These are phyloP conservation scores for Apomyelois bistriatella DNA, from an alignment of 2,888 invertebrate species.

Conservation along the genomic window DNA sequence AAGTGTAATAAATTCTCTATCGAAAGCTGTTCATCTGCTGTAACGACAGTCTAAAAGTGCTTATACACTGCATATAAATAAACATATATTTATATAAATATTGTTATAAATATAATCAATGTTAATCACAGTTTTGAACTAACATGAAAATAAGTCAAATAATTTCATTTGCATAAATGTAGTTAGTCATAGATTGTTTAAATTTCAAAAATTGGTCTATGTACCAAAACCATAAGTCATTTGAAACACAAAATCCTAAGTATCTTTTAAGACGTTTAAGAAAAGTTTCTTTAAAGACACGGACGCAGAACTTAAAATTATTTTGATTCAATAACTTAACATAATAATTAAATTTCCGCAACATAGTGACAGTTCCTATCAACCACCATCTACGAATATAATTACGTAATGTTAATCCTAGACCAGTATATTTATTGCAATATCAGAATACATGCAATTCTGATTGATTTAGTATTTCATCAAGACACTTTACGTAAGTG, in stretches of 20 bases:
- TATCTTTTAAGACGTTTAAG: no score
- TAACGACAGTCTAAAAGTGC: constrained; percentile 8
- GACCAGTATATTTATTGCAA: constrained; percentile 10
- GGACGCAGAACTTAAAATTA: not conserved
- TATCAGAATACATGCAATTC: constrained; percentile 6
- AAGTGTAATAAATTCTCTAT: constrained; percentile 32
- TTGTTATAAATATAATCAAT: no score
- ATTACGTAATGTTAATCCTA: constrained; percentile 4
- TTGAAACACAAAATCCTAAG: no score
- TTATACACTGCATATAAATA: not conserved
- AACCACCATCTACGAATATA: not conserved
- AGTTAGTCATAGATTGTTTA: no score
- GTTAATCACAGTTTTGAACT: no score
- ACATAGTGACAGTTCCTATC: constrained; percentile 2
- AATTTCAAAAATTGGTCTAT: no score
- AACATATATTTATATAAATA: not conserved
- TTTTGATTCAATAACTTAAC: not conserved
- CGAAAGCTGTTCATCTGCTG: constrained; percentile 31
- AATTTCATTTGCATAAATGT: no score
- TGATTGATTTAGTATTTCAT: constrained; percentile 8
- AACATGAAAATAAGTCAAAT: no score
- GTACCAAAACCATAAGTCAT: no score
- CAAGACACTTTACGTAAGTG: constrained; percentile 4
- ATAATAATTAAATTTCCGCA: constrained; percentile 3
- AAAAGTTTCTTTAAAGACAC: no score